A percentile compares a stretch with the other conserved stretches of the same genome.
Conservation (phyloP, 2,888 invertebrate genomes). For the Acholoe squamosa region DNA sequence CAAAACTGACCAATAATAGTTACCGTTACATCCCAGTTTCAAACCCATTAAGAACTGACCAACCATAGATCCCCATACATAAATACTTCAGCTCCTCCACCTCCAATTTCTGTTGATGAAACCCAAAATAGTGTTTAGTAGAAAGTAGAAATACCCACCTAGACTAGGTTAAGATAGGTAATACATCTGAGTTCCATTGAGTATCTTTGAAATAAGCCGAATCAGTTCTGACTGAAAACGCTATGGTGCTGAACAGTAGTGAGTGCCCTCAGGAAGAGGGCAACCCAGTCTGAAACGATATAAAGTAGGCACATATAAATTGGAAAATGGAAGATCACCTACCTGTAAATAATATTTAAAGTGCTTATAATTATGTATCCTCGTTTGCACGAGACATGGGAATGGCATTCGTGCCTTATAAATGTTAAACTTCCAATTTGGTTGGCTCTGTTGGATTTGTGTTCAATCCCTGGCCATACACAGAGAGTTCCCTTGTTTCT, state of each 20-base stretch:
- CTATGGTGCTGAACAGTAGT: too few relatives aligned
- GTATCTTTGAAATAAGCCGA: too few relatives aligned
- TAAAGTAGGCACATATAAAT: too few relatives aligned
- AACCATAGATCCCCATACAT: not conserved
- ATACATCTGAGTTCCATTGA: not conserved
- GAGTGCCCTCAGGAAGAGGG: too few relatives aligned
- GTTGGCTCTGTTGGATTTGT: not conserved
- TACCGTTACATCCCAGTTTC: not conserved
- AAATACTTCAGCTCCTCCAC: too few relatives aligned
- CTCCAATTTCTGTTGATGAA: not conserved
- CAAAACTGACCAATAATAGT: not conserved
- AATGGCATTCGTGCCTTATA: not conserved
- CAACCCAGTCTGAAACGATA: too few relatives aligned
- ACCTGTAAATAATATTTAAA: too few relatives aligned
- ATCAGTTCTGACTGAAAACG: too few relatives aligned
- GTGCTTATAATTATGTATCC: not conserved
- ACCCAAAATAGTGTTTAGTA: not conserved
- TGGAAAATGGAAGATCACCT: too few relatives aligned
- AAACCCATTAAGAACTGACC: conserved; percentile 2
- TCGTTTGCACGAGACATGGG: not conserved
- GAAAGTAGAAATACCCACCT: not conserved
- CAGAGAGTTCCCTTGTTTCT: not conserved
- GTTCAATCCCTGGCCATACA: not conserved
- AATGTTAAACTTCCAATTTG: not conserved
- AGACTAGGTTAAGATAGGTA: conserved; percentile 12